phyloP scores from a whole-genome alignment of 2,113 vertebrate species.

The Chaetodon auriga region DNA sequence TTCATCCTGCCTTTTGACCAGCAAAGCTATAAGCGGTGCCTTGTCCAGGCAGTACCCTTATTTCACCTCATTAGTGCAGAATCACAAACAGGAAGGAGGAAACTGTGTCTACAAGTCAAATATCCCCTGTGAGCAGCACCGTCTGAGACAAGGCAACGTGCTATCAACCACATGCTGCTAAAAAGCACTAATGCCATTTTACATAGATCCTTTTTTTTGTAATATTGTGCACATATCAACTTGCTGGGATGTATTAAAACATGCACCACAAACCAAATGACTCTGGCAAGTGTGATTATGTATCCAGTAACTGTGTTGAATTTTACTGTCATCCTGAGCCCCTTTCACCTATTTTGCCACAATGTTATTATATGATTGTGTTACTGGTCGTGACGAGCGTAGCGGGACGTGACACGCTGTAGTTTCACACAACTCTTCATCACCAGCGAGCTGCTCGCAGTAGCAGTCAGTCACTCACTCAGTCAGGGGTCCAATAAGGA shows the following conservation, averaged over 20 bases:
- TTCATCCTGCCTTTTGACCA: constrained; percentile 16
- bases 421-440: constrained; percentile 56
- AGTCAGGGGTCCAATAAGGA: constrained; percentile 60
- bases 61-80: constrained; percentile 26
- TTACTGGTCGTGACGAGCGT: constrained; percentile 43
- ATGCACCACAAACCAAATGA: not conserved
- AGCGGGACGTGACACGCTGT: constrained; percentile 25
- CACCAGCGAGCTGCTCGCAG: constrained; percentile 5
- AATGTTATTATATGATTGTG: constrained; percentile 23
- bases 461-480: constrained; percentile 36
- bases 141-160: not conserved
- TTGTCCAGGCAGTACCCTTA: not conserved
- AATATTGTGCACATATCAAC: not conserved
- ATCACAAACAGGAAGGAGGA: not conserved
- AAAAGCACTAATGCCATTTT: not conserved
- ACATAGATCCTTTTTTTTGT: not conserved
- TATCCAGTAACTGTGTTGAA: constrained; percentile 42
- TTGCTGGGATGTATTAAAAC: not conserved
- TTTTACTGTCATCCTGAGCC: constrained; percentile 38
- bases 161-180: not conserved
- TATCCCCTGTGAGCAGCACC: not conserved
- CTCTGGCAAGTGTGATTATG: constrained; percentile 17
- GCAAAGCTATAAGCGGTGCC: not conserved
- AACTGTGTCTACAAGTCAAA: not conserved
- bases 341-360: constrained; percentile 20